Evolutionary conservation across 2,888 invertebrate species (phyloP).

Genomic region (Drosophila borealis): DNA sequence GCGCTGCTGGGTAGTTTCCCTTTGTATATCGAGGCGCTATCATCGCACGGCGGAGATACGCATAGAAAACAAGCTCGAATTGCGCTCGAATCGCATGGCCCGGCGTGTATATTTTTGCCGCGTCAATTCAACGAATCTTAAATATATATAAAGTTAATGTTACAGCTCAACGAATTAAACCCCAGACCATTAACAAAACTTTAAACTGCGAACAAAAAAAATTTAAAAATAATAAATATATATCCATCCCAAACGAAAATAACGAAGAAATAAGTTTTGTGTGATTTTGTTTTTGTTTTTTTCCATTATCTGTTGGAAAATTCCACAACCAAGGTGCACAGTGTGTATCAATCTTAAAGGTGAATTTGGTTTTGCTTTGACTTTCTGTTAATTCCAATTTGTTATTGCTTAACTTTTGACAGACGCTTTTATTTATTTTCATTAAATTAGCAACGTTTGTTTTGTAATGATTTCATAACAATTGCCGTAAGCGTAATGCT

Average conservation of each 20-base stretch:
- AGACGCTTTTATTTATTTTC: constrained; percentile 4
- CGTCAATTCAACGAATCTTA: constrained; percentile 26
- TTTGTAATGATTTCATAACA: constrained; percentile 82
- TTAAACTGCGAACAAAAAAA: neutral
- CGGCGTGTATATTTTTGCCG: constrained; percentile 16
- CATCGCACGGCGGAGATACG: constrained; percentile 56
- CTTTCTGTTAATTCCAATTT: neutral
- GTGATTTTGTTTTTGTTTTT: neutral
- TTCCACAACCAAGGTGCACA: constrained; percentile 12
- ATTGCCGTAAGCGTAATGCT: constrained; percentile 65
- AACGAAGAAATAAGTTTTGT: constrained; percentile 17
- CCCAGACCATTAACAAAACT: neutral
- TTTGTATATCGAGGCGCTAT: constrained; percentile 68
- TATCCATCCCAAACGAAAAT: constrained; percentile 8
- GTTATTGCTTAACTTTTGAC: constrained; percentile 13
- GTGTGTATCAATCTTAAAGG: constrained; percentile 10
- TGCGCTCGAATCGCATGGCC: constrained; percentile 14
- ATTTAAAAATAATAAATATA: neutral
- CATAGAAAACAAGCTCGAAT: constrained; percentile 33
- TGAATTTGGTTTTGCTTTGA: constrained; percentile 7
- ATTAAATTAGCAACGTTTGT: constrained; percentile 51
- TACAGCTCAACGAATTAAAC: neutral
- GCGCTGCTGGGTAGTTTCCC: constrained; percentile 63
- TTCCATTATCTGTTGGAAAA: constrained; percentile 11
- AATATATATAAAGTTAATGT: constrained; percentile 3